Base-by-base conservation (phyloP, 2,113 vertebrate species). In the Mirza zaza region DNA sequence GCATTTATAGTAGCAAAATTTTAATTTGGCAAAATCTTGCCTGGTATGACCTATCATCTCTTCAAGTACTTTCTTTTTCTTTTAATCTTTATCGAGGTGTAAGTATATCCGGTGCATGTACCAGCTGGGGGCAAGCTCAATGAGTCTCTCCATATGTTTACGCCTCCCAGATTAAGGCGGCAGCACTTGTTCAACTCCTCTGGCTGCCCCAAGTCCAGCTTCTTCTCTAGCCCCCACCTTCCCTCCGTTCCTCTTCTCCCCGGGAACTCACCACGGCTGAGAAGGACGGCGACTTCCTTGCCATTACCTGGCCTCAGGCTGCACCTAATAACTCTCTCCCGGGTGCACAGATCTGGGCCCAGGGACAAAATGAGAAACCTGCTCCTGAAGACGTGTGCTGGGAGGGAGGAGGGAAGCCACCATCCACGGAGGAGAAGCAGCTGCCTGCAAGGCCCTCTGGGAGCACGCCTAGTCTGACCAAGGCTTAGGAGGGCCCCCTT, bases 31-130 rank as follows among this genome's bases (percentile, higher is more conserved):
- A 50, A 25, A 79, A 27, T 90, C 12, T 86, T 96, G 59, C 55
- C 52, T 93, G 32, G 14, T 75, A 42, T 81, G n/a, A 86, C 82
- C 85, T 89, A 77, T 45, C 52, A 68, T 75, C 25, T 91, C 10
- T 93, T 96, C 39, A 82, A 39, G 76, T 81, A 20, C 55, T 52
- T 32, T 65, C 48, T 67, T 87, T 73, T 27, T 25, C 23, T 45
- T 70, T 67, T 50, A 42, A 45, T 11, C 6, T 82, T 79, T 61
- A 48, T 34, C 71, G 63, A 87, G 45, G 23, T n/a, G 0, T 50
- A 61, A 42, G 11, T 83, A 20, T 65, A 50, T 32, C 20, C 2
- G 1, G 20, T 3, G 0, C 39, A 1, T 7, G 2, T 68, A 21
- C 18, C 55, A 59, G 9, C 55, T 55, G 65, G 23, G 5, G 48